Conservation (phyloP, 2,113 vertebrate species). For the Shinisaurus crocodilurus region DNA sequence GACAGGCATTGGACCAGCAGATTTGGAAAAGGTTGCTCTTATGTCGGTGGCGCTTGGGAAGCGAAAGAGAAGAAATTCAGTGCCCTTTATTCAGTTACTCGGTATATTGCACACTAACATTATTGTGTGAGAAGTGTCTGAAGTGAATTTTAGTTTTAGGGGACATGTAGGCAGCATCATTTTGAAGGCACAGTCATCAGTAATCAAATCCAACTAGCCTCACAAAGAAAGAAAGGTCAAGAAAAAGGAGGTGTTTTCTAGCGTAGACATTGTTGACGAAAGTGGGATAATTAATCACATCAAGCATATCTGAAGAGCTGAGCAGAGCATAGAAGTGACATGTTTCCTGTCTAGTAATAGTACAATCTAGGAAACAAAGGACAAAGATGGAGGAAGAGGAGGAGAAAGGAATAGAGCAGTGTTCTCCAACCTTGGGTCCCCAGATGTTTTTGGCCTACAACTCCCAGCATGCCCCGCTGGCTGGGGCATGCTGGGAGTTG, state of each 20-base stretch:
- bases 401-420: background rate
- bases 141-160: background rate
- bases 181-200: background rate
- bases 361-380: background rate
- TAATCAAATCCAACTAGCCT: constrained; percentile 20
- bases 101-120: background rate
- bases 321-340: background rate
- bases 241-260: background rate
- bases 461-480: too few species aligned
- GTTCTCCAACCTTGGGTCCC: too few species aligned
- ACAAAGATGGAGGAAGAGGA: constrained; percentile 10
- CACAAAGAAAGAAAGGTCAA: background rate
- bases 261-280: background rate
- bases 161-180: background rate
- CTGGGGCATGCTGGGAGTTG: too few species aligned
- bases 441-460: too few species aligned
- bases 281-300: constrained; percentile 21
- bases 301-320: background rate
- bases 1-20: background rate
- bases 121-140: background rate
- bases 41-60: background rate
- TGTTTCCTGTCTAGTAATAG: background rate
- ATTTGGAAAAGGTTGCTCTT: background rate
- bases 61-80: background rate
- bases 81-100: too few species aligned